Evolutionary conservation across 2,888 invertebrate species (phyloP).

Genomic region (Mamestra brassicae): DNA sequence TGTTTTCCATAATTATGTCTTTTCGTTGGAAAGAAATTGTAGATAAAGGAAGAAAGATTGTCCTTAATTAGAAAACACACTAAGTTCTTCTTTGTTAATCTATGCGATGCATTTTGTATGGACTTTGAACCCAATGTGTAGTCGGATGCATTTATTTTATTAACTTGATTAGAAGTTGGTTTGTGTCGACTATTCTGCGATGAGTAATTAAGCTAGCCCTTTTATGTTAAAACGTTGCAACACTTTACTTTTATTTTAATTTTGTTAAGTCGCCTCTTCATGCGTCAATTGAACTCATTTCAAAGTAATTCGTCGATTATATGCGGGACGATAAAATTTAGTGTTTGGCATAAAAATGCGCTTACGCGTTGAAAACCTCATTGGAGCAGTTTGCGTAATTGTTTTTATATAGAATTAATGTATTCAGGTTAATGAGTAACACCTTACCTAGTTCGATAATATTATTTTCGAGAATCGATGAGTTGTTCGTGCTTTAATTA

Average conservation of each 20-base stretch:
- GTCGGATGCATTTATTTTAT: background rate
- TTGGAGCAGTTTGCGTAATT: slow-evolving; percentile 63
- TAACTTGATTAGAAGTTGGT: background rate
- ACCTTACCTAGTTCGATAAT: slow-evolving; percentile 58
- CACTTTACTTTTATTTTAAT: background rate
- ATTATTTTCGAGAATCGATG: slow-evolving; percentile 59
- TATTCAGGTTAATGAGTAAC: slow-evolving; percentile 69
- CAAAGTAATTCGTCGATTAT: slow-evolving; percentile 51
- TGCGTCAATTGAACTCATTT: slow-evolving; percentile 40
- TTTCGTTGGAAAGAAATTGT: background rate
- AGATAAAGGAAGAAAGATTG: background rate
- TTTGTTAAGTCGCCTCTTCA: slow-evolving; percentile 18
- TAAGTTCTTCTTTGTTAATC: background rate
- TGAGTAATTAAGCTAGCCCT: background rate
- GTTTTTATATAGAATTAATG: slow-evolving; percentile 65
- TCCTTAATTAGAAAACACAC: background rate
- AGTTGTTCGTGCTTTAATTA: slow-evolving; percentile 36
- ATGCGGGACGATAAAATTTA: slow-evolving; percentile 55
- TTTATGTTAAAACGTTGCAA: slow-evolving; percentile 1
- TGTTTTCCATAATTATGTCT: slow-evolving; percentile 26
- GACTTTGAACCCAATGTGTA: background rate
- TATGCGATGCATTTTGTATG: background rate
- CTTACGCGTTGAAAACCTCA: slow-evolving; percentile 57
- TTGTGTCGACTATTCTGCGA: background rate
- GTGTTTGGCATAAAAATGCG: slow-evolving; percentile 56